Conservation (phyloP, 2,797 vertebrate genomes). For the Vultur gryphus region DNA sequence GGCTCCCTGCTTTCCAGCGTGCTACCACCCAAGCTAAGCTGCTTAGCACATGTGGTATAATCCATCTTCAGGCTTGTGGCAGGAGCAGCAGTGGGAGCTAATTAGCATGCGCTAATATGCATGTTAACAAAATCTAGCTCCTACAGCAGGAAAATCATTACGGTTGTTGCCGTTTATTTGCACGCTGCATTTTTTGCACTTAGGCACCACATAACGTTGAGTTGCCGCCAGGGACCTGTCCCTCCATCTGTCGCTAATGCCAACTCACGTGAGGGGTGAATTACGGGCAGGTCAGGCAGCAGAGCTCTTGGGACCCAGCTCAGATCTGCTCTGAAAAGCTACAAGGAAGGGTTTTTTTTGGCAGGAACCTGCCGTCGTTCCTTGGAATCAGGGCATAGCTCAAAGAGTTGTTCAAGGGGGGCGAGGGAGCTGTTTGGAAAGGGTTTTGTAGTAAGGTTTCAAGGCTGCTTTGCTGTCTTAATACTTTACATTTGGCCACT, state of each 20-base stretch:
- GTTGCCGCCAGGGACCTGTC: not conserved
- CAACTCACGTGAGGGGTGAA: fast-evolving
- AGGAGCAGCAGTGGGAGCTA: not conserved
- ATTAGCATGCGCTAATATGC: not conserved
- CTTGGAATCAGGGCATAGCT: not conserved
- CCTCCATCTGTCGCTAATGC: not conserved
- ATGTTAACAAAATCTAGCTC: not conserved
- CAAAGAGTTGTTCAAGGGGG: not conserved
- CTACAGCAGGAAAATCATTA: not conserved
- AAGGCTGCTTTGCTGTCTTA: not conserved
- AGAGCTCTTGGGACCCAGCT: not conserved
- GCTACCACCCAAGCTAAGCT: not conserved
- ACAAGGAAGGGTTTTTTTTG: fast-evolving
- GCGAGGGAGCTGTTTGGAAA: not conserved
- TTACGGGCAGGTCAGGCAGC: not conserved
- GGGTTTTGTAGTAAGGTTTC: not conserved
- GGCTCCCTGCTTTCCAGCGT: not conserved
- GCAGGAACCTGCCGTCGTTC: fast-evolving
- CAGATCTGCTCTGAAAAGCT: not conserved
- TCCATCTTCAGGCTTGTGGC: not conserved
- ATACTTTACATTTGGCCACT: not conserved
- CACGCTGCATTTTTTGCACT: not conserved
- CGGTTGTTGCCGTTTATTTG: not conserved
- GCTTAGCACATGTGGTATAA: not conserved
- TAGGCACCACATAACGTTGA: fast-evolving